Conservation (phyloP, 1,140 invertebrate genomes). For the Diachasmimorpha longicaudata region DNA sequence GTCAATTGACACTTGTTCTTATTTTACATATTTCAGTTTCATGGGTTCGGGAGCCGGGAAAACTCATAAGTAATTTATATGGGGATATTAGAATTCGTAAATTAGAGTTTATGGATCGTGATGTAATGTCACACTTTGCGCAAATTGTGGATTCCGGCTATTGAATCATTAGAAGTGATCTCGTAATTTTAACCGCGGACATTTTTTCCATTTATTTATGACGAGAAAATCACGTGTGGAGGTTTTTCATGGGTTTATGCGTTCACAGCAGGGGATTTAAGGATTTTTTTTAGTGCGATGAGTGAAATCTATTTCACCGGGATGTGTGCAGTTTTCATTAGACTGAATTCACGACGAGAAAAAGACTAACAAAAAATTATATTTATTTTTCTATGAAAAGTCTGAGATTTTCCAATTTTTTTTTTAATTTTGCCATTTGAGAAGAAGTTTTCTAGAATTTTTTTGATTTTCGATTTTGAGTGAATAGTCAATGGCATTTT, state of each 20-base stretch:
- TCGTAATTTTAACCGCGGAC: neutral
- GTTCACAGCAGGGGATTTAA: too few species aligned
- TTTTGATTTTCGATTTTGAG: too few species aligned
- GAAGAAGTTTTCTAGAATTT: too few species aligned
- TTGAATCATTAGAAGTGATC: neutral
- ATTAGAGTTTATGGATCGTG: neutral
- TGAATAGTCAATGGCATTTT: too few species aligned
- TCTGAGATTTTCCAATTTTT: too few species aligned
- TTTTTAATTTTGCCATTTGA: too few species aligned
- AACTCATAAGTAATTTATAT: neutral
- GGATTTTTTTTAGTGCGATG: neutral
- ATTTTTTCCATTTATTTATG: neutral
- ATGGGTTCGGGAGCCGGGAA: neutral
- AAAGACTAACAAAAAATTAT: too few species aligned
- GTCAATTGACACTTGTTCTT: conserved; percentile 5
- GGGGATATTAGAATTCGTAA: neutral
- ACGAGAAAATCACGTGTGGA: neutral
- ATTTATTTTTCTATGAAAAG: too few species aligned
- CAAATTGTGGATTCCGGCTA: neutral
- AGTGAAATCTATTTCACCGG: neutral
- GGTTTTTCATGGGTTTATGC: too few species aligned
- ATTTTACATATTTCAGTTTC: neutral
- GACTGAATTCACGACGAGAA: too few species aligned
- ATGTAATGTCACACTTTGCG: neutral
- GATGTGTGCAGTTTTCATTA: neutral